Evolutionary conservation across 2,113 vertebrate genomes (phyloP).

Genomic region (Copsychus sechellarum): DNA sequence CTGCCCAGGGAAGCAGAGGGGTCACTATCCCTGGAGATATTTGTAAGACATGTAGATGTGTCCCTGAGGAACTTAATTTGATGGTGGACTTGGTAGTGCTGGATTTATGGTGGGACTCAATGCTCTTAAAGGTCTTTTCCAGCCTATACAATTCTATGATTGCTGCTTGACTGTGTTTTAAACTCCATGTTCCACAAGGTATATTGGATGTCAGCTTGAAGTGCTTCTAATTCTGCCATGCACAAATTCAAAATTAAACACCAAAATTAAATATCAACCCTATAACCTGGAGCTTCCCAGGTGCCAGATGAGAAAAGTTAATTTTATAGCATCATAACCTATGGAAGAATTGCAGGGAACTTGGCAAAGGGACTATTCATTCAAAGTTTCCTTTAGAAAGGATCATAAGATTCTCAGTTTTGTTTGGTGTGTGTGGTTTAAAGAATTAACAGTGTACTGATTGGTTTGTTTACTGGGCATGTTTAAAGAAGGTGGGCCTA

Average conservation of each 20-base stretch:
- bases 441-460: neutral
- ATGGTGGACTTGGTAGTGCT: neutral
- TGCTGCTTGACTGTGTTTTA: neutral
- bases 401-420: neutral
- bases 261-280: neutral
- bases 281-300: neutral
- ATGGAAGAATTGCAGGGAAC: neutral
- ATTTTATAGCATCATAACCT: neutral
- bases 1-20: neutral
- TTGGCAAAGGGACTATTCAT: neutral
- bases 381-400: neutral
- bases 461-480: neutral
- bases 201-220: neutral
- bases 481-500: neutral
- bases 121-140: neutral
- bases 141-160: neutral
- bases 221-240: neutral
- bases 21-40: neutral
- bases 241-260: neutral
- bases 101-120: neutral
- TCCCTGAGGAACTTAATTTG: neutral
- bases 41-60: neutral
- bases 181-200: neutral
- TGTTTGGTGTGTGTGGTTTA: neutral
- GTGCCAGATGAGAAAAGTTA: neutral